Evolutionary conservation across 2,797 vertebrate species (phyloP), one percentile per base, ranked within the genome.

Genomic region (Limosa lapponica): DNA sequence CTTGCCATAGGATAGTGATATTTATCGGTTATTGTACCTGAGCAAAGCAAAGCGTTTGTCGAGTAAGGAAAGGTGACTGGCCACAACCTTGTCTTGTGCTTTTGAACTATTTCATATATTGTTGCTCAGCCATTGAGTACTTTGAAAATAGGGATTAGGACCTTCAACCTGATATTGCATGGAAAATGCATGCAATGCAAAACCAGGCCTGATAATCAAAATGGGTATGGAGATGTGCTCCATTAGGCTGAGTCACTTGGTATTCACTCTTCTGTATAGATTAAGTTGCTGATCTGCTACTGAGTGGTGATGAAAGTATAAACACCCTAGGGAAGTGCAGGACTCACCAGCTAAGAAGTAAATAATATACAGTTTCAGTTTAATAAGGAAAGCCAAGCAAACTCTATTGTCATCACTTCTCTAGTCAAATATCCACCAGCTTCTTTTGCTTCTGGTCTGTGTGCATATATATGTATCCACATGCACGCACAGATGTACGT

Each of bases 401-500:
- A 44, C 5, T 59, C 23, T 52, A 0, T 27, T 44, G 34, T 10
- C 20, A 23, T 73, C 0, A 13, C 51, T 89, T 36, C 36, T 81
- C 27, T 65, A 51, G 51, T 27, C 8, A 82, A 64, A 49, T 61
- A 55, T 14, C 14, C 24, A 59, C 11, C 22, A 39, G 16, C 19
- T 19, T 70, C 49, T 30, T 54, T 25, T 85, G 61, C 52, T 77
- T 28, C 41, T 70, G 41, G 28, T 87, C 69, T 72, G 18, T 90
- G 32, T 75, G 20, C 59, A 72, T 23, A 27, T 37, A 41, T 79
- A 67, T 20, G 27, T 39, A 8, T 3, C 8, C 51, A 39, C 13
- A 20, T 12, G 22, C 16, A 19, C 27, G 14, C 13, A 48, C 5
- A 41, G 5, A 7, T 3, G 2, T 9, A 22, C 0, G 1, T 46